Conservation (phyloP, 2,888 invertebrate species). For the Spisula solida region DNA sequence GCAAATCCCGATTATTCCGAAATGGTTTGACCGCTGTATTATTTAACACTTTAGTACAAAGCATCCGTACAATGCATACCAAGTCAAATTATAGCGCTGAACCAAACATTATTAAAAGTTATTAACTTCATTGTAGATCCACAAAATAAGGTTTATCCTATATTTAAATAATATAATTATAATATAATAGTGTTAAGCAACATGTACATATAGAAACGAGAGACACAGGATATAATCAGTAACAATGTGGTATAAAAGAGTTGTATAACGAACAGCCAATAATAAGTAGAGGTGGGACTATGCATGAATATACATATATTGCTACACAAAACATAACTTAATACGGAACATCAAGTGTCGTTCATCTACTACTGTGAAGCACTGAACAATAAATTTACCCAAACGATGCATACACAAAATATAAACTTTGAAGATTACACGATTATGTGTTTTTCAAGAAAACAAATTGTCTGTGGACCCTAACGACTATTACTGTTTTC, state of each 20-base stretch:
- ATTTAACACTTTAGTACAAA: too few species aligned
- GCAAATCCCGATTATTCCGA: too few species aligned
- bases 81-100: too few species aligned
- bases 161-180: background rate
- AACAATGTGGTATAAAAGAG: background rate
- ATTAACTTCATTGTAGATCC: background rate
- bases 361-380: too few species aligned
- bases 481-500: too few species aligned
- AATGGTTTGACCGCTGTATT: too few species aligned
- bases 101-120: background rate
- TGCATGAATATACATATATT: background rate
- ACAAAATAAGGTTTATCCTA: background rate
- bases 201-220: background rate
- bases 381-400: too few species aligned
- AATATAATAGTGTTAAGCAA: slow-evolving; percentile 6
- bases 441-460: too few species aligned
- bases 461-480: too few species aligned
- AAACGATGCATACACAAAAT: too few species aligned
- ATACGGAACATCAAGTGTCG: background rate
- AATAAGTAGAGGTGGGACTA: slow-evolving; percentile 20
- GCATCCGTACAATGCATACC: too few species aligned
- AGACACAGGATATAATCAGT: background rate
- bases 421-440: too few species aligned
- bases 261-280: background rate
- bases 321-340: background rate